Base-by-base conservation (phyloP, 2,113 vertebrate genomes). In the Gallinago undulata region DNA sequence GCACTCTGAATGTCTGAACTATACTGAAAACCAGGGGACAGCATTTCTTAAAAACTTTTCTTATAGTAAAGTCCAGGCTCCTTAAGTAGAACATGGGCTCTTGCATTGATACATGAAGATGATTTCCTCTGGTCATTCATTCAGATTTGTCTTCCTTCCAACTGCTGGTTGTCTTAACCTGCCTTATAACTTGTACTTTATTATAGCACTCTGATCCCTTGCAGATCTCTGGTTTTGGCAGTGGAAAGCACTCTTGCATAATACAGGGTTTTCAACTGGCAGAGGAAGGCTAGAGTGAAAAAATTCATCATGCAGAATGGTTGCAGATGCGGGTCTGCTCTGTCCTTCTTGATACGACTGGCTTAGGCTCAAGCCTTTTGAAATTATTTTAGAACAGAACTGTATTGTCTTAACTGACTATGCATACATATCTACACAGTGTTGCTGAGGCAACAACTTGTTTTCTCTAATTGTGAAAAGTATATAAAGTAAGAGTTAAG, bases 381-480 rank as follows among this genome's bases (percentile, higher is more conserved):
- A 45, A 67, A 62, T 13, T 35, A 1, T 63, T 82, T 62, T 70
- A 43, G 70, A 67, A 8, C 21, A 88, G 47, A 47, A 47, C 24
- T 69, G 11, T 47, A 16, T 62, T 91, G 25, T 69, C 41, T 62
- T 69, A 37, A n/a, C 50, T 91, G 55, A 39, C 60, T 31, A 24
- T 69, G 30, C 4, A 4, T 31, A 5, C 0, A 0, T 45, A 11
- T 57, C 27, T 47, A 19, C 4, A 9, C 39, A 7, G 0, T 30
- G n/a, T 59, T 73, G 41, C 59, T 67, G 69, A 84, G n/a, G 7
- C 53, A 86, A 41, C 70, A 91, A 10, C 13, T 70, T 85, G 37
- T 43, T 88, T 86, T 72, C 55, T 74, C 62, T 77, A 30, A 19
- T 60, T 6, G 4, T 63, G 62, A 35, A 8, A 60, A 69, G 9